Evolutionary conservation across 1,140 invertebrate genomes (phyloP).

Genomic region (Stegodyphus mimosarum): DNA sequence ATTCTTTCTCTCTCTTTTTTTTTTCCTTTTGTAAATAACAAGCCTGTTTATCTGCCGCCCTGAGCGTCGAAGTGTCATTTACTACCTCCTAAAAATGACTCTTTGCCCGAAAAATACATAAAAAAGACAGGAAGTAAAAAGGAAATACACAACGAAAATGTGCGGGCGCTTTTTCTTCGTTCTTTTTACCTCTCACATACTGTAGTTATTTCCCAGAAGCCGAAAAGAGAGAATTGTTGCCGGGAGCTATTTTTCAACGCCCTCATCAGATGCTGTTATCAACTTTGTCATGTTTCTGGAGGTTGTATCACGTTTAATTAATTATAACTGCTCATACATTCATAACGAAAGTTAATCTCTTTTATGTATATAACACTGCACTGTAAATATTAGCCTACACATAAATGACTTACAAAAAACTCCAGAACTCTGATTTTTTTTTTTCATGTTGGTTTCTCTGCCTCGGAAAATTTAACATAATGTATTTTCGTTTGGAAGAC

Average conservation of each 20-base stretch:
- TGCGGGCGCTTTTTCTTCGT: neutral
- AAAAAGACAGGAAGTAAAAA: neutral
- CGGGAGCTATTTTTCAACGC: slow-evolving; percentile 12
- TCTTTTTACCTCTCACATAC: neutral
- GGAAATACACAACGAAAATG: slow-evolving; percentile 3
- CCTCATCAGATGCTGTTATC: slow-evolving; percentile 9
- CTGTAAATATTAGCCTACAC: neutral
- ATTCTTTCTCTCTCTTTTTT: neutral
- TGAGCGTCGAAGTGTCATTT: slow-evolving; percentile 18
- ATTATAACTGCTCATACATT: slow-evolving; percentile 5
- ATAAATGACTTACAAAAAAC: neutral
- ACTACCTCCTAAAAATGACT: slow-evolving; percentile 16
- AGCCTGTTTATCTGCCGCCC: slow-evolving; percentile 12
- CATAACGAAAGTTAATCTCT: neutral
- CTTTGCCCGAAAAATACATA: slow-evolving; percentile 14
- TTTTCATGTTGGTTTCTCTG: too few relatives aligned
- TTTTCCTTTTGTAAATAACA: slow-evolving; percentile 10
- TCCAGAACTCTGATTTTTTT: too few relatives aligned
- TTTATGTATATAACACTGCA: neutral
- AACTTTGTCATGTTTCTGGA: neutral
- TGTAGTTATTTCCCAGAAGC: slow-evolving; percentile 5
- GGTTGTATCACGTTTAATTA: neutral
- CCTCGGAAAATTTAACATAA: too few relatives aligned
- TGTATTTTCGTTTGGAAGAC: too few relatives aligned
- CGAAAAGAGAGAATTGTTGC: neutral